A percentile compares a stretch with the other conserved stretches of the same genome.
These are phyloP conservation scores for Drosophila orena DNA, from an alignment of 1,140 invertebrate genomes.

Conservation along the genomic window DNA sequence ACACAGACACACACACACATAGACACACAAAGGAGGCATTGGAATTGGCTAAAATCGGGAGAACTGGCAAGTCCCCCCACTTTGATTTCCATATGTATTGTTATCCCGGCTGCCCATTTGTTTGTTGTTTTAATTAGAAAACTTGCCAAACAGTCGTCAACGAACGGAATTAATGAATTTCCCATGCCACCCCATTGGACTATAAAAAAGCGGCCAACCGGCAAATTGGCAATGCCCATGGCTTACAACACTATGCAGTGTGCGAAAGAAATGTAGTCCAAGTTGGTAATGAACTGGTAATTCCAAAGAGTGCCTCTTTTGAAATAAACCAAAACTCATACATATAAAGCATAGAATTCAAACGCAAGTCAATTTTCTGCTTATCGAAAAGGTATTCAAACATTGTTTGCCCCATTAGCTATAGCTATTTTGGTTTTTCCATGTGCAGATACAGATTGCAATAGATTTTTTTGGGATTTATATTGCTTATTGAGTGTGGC, in stretches of 20 bases:
- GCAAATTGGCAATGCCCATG: conserved; percentile 71
- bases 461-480: conserved; percentile 41
- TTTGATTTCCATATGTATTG: conserved; percentile 78
- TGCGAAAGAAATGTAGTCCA: background rate
- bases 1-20: too few relatives aligned
- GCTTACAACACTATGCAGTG: conserved; percentile 23
- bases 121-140: conserved; percentile 83
- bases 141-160: conserved; percentile 65
- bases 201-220: conserved; percentile 72
- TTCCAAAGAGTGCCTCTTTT: too few relatives aligned
- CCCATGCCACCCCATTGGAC: conserved; percentile 17
- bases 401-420: background rate
- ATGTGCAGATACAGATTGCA: conserved; percentile 2
- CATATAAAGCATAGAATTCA: too few relatives aligned
- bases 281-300: background rate
- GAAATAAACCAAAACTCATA: too few relatives aligned
- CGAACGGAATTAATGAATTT: conserved; percentile 78
- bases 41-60: background rate
- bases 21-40: background rate
- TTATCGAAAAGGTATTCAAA: background rate
- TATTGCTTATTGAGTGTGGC: conserved; percentile 45
- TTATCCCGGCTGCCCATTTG: conserved; percentile 67
- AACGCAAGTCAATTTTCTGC: background rate
- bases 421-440: too few relatives aligned
- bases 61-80: background rate